These are phyloP conservation scores for Phaethon lepturus DNA, from an alignment of 2,113 vertebrate species.

Conservation along the genomic window DNA sequence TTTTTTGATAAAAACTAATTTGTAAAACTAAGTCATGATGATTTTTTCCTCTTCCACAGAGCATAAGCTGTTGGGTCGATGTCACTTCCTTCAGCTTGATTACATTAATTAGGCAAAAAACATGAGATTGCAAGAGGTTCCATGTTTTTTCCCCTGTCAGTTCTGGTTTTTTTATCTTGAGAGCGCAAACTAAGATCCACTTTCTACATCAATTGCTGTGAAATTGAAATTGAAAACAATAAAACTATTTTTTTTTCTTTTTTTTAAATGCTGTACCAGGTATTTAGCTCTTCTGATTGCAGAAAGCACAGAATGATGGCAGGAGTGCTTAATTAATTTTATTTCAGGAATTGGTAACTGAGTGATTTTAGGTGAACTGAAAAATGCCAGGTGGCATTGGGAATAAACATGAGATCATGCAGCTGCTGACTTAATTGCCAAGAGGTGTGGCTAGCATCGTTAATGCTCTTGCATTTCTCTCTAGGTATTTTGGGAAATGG, in stretches of 20 bases:
- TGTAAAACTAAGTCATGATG: not conserved
- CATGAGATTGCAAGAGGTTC: not conserved
- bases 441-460: not conserved
- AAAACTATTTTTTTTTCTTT: not conserved
- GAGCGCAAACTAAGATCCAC: not conserved
- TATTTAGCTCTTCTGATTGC: slow-evolving; percentile 57
- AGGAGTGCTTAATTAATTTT: slow-evolving; percentile 67
- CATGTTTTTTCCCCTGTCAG: not conserved
- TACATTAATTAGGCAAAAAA: slow-evolving; percentile 62
- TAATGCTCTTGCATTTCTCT: not conserved
- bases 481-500: not conserved
- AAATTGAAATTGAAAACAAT: not conserved
- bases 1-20: not conserved
- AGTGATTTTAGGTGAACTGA: slow-evolving; percentile 56
- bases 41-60: not conserved
- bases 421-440: slow-evolving; percentile 37
- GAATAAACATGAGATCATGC: slow-evolving; percentile 43
- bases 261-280: not conserved
- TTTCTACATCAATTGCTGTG: not conserved
- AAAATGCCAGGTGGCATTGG: slow-evolving; percentile 48
- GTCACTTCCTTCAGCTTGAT: slow-evolving; percentile 52
- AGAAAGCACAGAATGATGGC: slow-evolving; percentile 44
- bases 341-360: slow-evolving; percentile 38
- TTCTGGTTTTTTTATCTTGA: not conserved
- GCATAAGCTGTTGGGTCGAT: slow-evolving; percentile 37